Percentiles rank a stretch among this genome's conserved stretches.
phyloP scores from a whole-genome alignment of 2,888 invertebrate species.

The Clivina fossor region DNA sequence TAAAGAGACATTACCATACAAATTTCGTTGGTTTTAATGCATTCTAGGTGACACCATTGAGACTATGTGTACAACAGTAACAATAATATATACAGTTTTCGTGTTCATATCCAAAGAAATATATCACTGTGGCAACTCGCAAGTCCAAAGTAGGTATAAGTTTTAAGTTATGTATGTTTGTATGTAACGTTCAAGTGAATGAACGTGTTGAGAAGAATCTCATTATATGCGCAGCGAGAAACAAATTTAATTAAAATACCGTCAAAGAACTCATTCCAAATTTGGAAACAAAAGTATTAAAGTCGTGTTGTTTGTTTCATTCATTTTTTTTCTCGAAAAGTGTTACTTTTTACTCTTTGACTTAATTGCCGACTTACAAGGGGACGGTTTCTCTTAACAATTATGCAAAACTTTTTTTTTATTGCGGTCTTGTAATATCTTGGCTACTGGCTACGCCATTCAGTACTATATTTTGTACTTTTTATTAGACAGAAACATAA shows the following conservation, averaged over 20 bases:
- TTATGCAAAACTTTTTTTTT: not conserved
- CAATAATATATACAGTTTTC: constrained; percentile 18
- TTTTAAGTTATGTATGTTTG: no score
- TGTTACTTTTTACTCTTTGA: not conserved
- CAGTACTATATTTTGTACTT: no score
- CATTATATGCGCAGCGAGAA: constrained; percentile 28
- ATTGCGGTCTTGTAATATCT: no score
- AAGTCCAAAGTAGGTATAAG: no score
- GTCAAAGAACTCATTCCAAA: constrained; percentile 30
- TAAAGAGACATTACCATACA: no score
- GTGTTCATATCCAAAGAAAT: constrained; percentile 21
- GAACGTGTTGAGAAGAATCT: constrained; percentile 26
- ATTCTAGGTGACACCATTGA: not conserved
- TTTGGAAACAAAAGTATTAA: constrained; percentile 32
- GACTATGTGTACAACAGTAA: no score
- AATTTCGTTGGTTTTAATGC: no score
- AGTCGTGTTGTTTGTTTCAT: constrained; percentile 10
- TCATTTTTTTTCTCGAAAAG: constrained; percentile 11
- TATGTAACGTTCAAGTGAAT: constrained; percentile 21
- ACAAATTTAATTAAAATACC: constrained; percentile 33
- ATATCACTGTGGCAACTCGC: constrained; percentile 18
- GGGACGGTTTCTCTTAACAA: constrained; percentile 9
- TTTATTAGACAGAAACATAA: no score
- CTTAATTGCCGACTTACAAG: constrained; percentile 4
- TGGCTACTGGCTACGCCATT: no score